These are phyloP conservation scores for Gobionotothen gibberifrons DNA, from an alignment of 2,797 vertebrate species.

Conservation along the genomic window DNA sequence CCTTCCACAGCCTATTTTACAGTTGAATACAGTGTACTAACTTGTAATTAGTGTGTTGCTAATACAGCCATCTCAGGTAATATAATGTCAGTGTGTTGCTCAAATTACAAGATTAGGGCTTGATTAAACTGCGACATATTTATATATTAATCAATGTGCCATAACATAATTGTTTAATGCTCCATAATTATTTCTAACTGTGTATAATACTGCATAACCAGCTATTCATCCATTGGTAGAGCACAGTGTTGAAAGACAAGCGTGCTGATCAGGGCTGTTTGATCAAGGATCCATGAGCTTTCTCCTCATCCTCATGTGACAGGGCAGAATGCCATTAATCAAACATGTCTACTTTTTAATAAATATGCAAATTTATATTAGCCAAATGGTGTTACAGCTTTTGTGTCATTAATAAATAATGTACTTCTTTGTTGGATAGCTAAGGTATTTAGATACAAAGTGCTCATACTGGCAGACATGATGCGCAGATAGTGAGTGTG, in stretches of 20 bases:
- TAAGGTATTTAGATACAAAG: slow-evolving; percentile 68
- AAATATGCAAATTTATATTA: slow-evolving; percentile 86
- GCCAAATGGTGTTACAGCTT: slow-evolving; percentile 84
- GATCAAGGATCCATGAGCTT: slow-evolving; percentile 63
- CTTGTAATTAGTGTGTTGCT: slow-evolving; percentile 46
- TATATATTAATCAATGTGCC: slow-evolving; percentile 8
- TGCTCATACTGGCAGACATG: slow-evolving; percentile 56
- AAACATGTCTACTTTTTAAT: slow-evolving; percentile 87
- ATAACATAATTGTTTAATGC: slow-evolving; percentile 15
- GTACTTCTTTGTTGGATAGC: slow-evolving; percentile 73
- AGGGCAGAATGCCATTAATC: slow-evolving; percentile 85
- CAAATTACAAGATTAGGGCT: slow-evolving; percentile 15
- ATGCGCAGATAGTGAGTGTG: slow-evolving; percentile 11
- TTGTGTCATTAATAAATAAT: slow-evolving; percentile 86
- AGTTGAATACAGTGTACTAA: slow-evolving; percentile 40
- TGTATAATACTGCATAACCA: slow-evolving; percentile 12
- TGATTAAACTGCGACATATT: slow-evolving; percentile 15
- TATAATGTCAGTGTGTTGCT: slow-evolving; percentile 9
- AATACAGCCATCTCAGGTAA: slow-evolving; percentile 29
- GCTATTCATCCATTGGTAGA: slow-evolving; percentile 12
- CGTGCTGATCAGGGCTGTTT: slow-evolving; percentile 33
- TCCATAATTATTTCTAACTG: slow-evolving; percentile 2
- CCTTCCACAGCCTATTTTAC: slow-evolving; percentile 43
- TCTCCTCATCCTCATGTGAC: slow-evolving; percentile 74
- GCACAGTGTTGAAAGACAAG: slow-evolving; percentile 15